Base-by-base conservation (phyloP, 1,140 invertebrate species). In the Papilio polyxenes region DNA sequence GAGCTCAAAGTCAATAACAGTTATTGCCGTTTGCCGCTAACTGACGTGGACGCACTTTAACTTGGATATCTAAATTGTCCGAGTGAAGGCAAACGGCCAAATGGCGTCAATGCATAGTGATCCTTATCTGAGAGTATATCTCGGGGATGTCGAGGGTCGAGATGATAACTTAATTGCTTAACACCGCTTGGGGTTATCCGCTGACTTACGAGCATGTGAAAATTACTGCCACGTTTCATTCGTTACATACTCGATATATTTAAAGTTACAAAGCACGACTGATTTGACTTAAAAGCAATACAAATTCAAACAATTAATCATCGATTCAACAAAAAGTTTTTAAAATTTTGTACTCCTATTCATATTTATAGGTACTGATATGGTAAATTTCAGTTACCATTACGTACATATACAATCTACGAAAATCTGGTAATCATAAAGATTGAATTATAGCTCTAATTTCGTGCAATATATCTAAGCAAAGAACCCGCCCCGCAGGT, bases 31-130 rank as follows among this genome's bases (percentile, higher is more conserved):
- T 90, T 92, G 88, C 87, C 89, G 85, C 89, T 89, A 90, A 91
- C 86, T 89, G 89, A 89, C 85, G 90, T 89, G 88, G 86, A 75
- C 80, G 76, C 81, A 82, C 89, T 86, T 86, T 89, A 88, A 87
- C 75, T 77, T 77, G 20, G 48, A 48, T 77, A 77, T 90, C 88
- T 91, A 91, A 93, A 94, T 92, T 91, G 92, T 91, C 87, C 91
- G 92, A 92, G 91, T 81, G 81, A 90, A 81, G 84, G 86, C 87
- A 88, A 89, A 86, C 85, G 83, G 86, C 91, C 91, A 94, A 92
- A 93, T 92, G 92, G 91, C 92, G 91, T 93, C 91, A 92, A 91
- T 89, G 92, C 85, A 90, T 89, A 87, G 89, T 77, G 89, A 90
- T 89, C 74, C 88, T 93, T 93, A 94, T 94, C 93, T 88, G 79